A percentile compares a stretch with the other conserved stretches of the same genome.
phyloP scores from a whole-genome alignment of 2,113 vertebrate species.

The Psammodynastes pulverulentus region DNA sequence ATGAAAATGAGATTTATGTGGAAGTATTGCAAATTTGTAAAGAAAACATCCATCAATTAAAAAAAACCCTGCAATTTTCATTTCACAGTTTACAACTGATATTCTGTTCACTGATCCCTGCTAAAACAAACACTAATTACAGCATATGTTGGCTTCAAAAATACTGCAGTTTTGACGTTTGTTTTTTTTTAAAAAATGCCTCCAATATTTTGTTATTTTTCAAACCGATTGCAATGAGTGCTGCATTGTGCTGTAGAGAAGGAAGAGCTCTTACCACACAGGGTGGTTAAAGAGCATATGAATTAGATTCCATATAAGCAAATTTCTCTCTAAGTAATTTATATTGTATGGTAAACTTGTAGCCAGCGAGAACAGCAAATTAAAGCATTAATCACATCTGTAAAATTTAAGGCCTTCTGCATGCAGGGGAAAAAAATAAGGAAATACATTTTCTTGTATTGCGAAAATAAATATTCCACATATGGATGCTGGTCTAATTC shows the following conservation, averaged over 20 bases:
- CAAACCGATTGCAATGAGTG: constrained; percentile 61
- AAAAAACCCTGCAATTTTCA: constrained; percentile 47
- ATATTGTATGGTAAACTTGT: constrained; percentile 81
- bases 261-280: constrained; percentile 68
- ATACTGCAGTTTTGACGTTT: constrained; percentile 53
- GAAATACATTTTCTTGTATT: constrained; percentile 84
- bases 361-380: constrained; percentile 82
- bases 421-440: constrained; percentile 79
- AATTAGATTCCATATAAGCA: constrained; percentile 80
- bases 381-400: constrained; percentile 85
- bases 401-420: constrained; percentile 77
- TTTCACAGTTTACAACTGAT: constrained; percentile 58
- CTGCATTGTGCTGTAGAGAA: constrained; percentile 57
- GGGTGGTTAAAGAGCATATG: constrained; percentile 76
- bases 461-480: constrained; percentile 83
- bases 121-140: constrained; percentile 63
- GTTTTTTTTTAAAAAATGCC: constrained; percentile 51
- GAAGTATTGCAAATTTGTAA: constrained; percentile 25
- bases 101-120: constrained; percentile 54
- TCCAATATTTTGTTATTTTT: constrained; percentile 62
- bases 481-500: constrained; percentile 80
- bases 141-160: constrained; percentile 52
- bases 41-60: constrained; percentile 44
- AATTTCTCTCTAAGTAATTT: constrained; percentile 83
- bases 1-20: constrained; percentile 35